phyloP scores from a whole-genome alignment of 2,888 invertebrate genomes.

The Folsomia manolachei region DNA sequence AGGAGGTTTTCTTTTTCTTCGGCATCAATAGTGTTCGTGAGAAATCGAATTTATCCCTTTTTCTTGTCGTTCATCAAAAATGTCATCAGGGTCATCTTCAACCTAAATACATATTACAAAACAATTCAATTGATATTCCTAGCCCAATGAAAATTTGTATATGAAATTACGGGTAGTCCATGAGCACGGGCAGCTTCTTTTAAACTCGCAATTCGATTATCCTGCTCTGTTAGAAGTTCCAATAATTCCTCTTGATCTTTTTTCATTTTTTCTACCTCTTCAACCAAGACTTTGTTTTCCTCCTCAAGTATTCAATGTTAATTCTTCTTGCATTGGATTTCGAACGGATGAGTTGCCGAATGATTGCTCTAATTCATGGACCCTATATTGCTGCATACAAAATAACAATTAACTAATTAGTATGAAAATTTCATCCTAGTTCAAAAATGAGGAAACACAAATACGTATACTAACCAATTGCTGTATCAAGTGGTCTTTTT shows the following conservation, averaged over 20 bases:
- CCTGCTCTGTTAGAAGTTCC: conserved; percentile 86
- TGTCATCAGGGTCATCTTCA: conserved; percentile 19
- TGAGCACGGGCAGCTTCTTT: conserved; percentile 53
- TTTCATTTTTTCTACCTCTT: conserved; percentile 65
- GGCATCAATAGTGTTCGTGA: background rate
- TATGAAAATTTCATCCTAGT: conserved; percentile 2
- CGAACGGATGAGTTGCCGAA: conserved; percentile 13
- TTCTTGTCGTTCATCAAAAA: conserved; percentile 15
- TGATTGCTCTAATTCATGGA: background rate
- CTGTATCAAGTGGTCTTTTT: conserved; percentile 74
- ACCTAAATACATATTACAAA: conserved; percentile 12
- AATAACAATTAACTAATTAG: background rate
- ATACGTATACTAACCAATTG: conserved; percentile 53
- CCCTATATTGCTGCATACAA: background rate
- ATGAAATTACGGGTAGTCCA: conserved; percentile 10
- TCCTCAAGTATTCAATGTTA: conserved; percentile 47
- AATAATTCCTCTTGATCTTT: conserved; percentile 93
- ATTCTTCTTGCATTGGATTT: conserved; percentile 48
- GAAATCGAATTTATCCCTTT: too few relatives aligned
- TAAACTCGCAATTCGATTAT: conserved; percentile 66
- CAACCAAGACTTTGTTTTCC: conserved; percentile 53
- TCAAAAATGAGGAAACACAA: background rate
- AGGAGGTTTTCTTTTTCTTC: conserved; percentile 20
- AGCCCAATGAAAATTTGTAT: background rate
- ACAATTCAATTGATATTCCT: background rate